A percentile compares a stretch with the other conserved stretches of the same genome.
phyloP scores from a whole-genome alignment of 2,888 invertebrate genomes.

The Cybosia mesomella region DNA sequence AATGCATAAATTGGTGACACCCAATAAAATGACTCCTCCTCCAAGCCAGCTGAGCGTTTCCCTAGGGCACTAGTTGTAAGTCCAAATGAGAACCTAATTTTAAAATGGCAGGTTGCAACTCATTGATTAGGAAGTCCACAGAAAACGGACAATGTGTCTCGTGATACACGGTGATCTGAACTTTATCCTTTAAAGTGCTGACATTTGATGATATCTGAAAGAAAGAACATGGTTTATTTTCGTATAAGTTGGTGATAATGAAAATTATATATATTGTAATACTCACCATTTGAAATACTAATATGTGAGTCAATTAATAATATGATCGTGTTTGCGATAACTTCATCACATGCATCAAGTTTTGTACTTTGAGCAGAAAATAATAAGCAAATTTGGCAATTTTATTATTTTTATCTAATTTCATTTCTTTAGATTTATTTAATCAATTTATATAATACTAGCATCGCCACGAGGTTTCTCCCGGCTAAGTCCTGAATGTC shows the following conservation, averaged over 20 bases:
- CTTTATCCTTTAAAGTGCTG: constrained; percentile 40
- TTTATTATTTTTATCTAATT: no score
- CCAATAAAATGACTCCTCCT: neutral
- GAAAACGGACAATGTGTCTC: constrained; percentile 94
- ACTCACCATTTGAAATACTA: neutral
- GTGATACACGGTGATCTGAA: constrained; percentile 86
- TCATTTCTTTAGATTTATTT: no score
- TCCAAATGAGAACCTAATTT: constrained; percentile 87
- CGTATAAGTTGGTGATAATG: no score
- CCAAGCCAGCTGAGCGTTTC: constrained; percentile 89
- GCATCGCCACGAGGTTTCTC: no score
- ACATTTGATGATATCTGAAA: constrained; percentile 32
- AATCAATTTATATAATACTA: no score
- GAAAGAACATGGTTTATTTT: neutral
- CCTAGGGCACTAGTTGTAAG: constrained; percentile 91
- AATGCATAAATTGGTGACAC: neutral
- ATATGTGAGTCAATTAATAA: no score
- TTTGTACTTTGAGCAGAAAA: no score
- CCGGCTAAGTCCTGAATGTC: no score
- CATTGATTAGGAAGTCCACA: constrained; percentile 89
- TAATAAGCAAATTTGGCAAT: no score
- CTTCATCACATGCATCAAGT: no score
- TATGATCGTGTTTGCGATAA: no score
- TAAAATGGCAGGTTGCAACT: constrained; percentile 88
- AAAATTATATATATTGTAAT: neutral